These are phyloP conservation scores for Cylloceria caligata DNA, from an alignment of 2,888 invertebrate species.

Conservation along the genomic window DNA sequence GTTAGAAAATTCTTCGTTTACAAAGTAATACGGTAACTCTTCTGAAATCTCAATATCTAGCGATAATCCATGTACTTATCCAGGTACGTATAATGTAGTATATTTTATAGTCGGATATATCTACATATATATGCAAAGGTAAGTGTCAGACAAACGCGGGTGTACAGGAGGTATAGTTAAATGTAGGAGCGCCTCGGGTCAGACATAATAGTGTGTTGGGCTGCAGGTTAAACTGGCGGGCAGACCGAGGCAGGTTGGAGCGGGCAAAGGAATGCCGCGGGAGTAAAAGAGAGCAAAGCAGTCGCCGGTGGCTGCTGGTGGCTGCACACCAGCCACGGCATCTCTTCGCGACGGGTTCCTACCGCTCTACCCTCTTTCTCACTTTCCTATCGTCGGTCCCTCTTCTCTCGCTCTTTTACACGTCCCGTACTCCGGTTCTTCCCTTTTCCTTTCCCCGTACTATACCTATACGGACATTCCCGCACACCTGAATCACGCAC, in stretches of 20 bases:
- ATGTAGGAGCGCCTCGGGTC: constrained; percentile 81
- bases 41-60: no score
- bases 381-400: constrained; percentile 16
- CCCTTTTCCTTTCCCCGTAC: constrained; percentile 13
- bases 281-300: constrained; percentile 74
- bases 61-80: no score
- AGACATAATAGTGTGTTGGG: constrained; percentile 80
- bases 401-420: constrained; percentile 47
- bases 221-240: constrained; percentile 80
- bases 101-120: neutral
- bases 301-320: constrained; percentile 27
- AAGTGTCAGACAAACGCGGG: constrained; percentile 16
- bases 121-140: neutral
- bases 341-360: constrained; percentile 9
- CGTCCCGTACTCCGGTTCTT: constrained; percentile 55
- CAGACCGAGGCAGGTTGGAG: constrained; percentile 75
- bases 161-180: constrained; percentile 74
- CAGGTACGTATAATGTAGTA: neutral
- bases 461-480: constrained; percentile 23
- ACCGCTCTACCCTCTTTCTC: constrained; percentile 7
- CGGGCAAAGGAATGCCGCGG: constrained; percentile 79
- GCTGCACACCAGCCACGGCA: constrained; percentile 3
- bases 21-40: no score
- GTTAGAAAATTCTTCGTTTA: no score
- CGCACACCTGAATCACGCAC: constrained; percentile 51